These are phyloP conservation scores for Falco naumanni DNA, from an alignment of 2,797 vertebrate genomes.

Conservation along the genomic window DNA sequence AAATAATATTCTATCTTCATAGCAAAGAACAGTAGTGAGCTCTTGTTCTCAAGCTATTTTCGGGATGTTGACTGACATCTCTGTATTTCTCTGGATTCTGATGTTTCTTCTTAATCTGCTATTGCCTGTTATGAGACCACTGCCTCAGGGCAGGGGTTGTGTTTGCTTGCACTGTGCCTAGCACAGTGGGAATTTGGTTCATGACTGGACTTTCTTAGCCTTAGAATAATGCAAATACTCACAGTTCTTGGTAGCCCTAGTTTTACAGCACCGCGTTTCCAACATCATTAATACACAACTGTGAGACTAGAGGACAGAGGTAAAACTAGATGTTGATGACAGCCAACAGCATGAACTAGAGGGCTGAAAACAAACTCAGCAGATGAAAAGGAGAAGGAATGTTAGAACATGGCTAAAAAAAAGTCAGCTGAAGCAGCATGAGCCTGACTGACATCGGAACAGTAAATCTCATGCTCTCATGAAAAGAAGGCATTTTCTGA, in stretches of 20 bases:
- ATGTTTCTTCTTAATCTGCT: neutral
- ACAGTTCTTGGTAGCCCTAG: neutral
- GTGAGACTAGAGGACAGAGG: neutral
- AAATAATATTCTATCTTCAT: neutral
- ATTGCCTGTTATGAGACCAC: neutral
- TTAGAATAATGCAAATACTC: neutral
- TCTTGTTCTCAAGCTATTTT: neutral
- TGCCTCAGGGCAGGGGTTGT: neutral
- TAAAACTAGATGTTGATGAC: neutral
- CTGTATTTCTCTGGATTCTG: neutral
- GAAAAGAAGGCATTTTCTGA: slow-evolving; percentile 21
- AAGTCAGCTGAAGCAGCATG: neutral
- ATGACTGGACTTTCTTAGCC: neutral
- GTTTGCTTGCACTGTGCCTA: neutral
- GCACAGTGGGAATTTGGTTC: neutral
- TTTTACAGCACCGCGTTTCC: neutral
- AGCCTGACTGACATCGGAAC: neutral
- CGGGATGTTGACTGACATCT: neutral
- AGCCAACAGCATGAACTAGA: neutral
- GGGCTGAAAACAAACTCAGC: neutral
- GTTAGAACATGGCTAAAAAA: neutral
- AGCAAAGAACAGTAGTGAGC: neutral
- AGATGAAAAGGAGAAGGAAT: neutral
- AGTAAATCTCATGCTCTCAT: neutral
- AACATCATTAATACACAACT: neutral